These are phyloP conservation scores for Ovis canadensis DNA, from an alignment of 2,113 vertebrate genomes.

Conservation along the genomic window DNA sequence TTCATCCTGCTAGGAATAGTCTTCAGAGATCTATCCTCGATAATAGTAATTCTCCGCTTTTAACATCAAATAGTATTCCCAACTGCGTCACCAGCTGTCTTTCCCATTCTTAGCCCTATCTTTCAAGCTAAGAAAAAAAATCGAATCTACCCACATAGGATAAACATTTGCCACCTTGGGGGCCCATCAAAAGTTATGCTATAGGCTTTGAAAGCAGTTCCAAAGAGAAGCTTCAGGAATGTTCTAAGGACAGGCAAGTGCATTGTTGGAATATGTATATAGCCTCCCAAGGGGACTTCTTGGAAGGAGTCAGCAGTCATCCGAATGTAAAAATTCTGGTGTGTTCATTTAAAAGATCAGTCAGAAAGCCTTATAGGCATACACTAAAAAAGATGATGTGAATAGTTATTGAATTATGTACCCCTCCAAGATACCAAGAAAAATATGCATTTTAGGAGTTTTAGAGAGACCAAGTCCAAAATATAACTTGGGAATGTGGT, in stretches of 20 bases:
- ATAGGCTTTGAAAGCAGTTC: constrained; percentile 8
- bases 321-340: constrained; percentile 46
- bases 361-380: neutral
- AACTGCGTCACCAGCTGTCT: neutral
- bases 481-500: neutral
- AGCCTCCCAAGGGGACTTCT: constrained; percentile 1
- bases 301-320: constrained; percentile 35
- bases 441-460: neutral
- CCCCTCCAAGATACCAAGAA: constrained; percentile 28
- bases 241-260: neutral
- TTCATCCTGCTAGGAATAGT: neutral
- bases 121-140: constrained; percentile 20
- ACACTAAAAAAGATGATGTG: neutral
- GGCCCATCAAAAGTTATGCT: neutral
- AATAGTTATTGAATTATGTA: neutral
- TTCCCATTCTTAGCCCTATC: neutral
- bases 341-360: constrained; percentile 25
- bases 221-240: neutral
- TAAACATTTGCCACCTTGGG: neutral
- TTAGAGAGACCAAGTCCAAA: neutral
- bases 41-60: neutral
- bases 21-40: neutral
- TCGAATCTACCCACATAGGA: neutral
- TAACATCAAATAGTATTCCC: neutral
- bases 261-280: neutral